Conservation (phyloP, 2,113 vertebrate genomes). For the Sinocyclocheilus grahami region DNA sequence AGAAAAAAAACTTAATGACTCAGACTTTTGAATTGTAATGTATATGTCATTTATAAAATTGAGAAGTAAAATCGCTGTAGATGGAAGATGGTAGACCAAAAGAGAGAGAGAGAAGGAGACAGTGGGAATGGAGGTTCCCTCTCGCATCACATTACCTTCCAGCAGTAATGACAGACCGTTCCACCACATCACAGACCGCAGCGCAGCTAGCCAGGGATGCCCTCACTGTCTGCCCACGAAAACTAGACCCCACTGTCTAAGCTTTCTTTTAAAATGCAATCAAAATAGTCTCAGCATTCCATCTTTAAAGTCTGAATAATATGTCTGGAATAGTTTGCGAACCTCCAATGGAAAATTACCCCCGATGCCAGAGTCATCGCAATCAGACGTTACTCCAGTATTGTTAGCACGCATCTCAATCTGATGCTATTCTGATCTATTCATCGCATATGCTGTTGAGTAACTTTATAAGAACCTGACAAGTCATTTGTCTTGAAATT, state of each 20-base stretch:
- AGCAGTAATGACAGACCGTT: slow-evolving; percentile 38
- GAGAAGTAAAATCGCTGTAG: too few species aligned
- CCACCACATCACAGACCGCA: slow-evolving; percentile 55
- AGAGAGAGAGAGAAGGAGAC: slow-evolving; percentile 35
- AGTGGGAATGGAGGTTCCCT: slow-evolving; percentile 37
- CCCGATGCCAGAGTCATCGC: slow-evolving; percentile 29
- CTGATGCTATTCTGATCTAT: not conserved
- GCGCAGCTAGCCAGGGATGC: slow-evolving; percentile 46
- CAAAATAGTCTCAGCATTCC: slow-evolving; percentile 49
- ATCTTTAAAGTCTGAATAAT: slow-evolving; percentile 50
- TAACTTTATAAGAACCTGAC: not conserved
- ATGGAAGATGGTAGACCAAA: slow-evolving; percentile 22
- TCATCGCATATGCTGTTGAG: not conserved
- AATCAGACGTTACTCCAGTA: slow-evolving; percentile 4
- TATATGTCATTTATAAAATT: too few species aligned
- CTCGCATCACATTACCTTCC: slow-evolving; percentile 30
- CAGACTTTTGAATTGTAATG: too few species aligned
- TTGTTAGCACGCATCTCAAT: slow-evolving; percentile 23
- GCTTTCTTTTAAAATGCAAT: slow-evolving; percentile 48
- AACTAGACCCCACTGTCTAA: slow-evolving; percentile 53
- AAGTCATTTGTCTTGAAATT: slow-evolving; percentile 17
- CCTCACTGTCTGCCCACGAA: slow-evolving; percentile 57
- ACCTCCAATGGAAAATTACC: slow-evolving; percentile 32
- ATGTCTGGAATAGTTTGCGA: slow-evolving; percentile 42
- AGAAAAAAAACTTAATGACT: too few species aligned